Conservation (phyloP, 1,140 invertebrate species). For the Drosophila setifemur region DNA sequence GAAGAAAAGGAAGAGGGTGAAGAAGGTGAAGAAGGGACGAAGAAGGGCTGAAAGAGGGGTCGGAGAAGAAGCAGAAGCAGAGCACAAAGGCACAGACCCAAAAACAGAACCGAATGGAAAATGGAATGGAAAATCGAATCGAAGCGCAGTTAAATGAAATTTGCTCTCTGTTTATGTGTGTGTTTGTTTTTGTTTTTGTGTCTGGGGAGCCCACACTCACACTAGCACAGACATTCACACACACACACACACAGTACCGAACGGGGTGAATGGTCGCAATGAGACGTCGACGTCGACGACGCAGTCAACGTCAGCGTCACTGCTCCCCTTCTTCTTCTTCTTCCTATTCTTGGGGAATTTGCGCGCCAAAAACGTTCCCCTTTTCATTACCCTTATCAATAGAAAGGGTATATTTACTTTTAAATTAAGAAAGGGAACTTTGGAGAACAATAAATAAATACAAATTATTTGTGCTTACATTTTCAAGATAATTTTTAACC, state of each 20-base stretch:
- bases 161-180: conserved; percentile 18
- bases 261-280: conserved; percentile 73
- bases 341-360: conserved; percentile 39
- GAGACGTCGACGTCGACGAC: conserved; percentile 46
- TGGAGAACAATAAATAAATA: too few species aligned
- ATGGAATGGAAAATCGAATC: conserved; percentile 70
- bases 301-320: conserved; percentile 24
- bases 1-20: neutral
- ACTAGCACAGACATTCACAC: neutral
- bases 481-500: too few species aligned
- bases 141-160: conserved; percentile 61
- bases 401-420: neutral
- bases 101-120: conserved; percentile 71
- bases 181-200: conserved; percentile 37
- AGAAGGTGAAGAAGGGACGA: neutral
- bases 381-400: conserved; percentile 6
- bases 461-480: too few species aligned
- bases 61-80: conserved; percentile 18
- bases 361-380: conserved; percentile 68
- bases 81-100: conserved; percentile 30
- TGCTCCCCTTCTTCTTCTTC: conserved; percentile 29
- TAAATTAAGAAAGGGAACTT: too few species aligned
- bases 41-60: neutral
- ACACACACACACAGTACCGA: conserved; percentile 10
- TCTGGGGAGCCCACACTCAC: conserved; percentile 20